phyloP scores from a whole-genome alignment of 2,113 vertebrate species.

The Herpetotheres cachinnans region DNA sequence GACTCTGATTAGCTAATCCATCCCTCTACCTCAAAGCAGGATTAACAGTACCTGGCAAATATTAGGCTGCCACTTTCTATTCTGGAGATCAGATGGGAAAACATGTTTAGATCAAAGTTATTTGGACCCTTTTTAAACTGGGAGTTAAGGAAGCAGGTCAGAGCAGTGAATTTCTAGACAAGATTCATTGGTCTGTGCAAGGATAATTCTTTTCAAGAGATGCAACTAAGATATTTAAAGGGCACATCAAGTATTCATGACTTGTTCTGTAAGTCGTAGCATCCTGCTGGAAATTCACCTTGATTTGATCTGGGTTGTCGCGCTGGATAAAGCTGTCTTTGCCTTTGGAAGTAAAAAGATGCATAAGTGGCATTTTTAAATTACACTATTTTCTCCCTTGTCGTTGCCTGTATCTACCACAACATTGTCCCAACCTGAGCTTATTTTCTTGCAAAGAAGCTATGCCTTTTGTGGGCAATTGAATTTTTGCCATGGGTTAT shows the following conservation, averaged over 20 bases:
- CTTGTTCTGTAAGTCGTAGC: slow-evolving; percentile 5
- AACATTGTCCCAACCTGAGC: background rate
- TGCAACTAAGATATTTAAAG: slow-evolving; percentile 51
- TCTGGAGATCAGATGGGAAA: background rate
- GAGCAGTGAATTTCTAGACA: background rate
- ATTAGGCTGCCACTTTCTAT: background rate
- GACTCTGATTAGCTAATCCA: background rate
- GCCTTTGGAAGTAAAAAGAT: background rate
- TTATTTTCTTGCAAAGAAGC: background rate
- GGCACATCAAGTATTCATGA: slow-evolving; percentile 49
- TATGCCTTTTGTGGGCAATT: background rate
- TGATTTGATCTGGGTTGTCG: slow-evolving; percentile 24
- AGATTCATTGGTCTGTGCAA: slow-evolving; percentile 26
- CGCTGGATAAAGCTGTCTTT: background rate
- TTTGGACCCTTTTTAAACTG: background rate
- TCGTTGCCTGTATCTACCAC: background rate
- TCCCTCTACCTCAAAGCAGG: background rate
- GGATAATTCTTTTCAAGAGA: slow-evolving; percentile 32
- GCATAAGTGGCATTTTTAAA: background rate
- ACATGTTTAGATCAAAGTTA: background rate
- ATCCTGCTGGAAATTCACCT: slow-evolving; percentile 31
- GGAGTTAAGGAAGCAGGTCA: background rate
- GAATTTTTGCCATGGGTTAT: background rate
- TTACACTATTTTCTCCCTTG: background rate
- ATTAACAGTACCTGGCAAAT: background rate